A percentile compares a stretch with the other conserved stretches of the same genome.
Conservation (phyloP, 2,797 vertebrate genomes). For the Cyprinella venusta region DNA sequence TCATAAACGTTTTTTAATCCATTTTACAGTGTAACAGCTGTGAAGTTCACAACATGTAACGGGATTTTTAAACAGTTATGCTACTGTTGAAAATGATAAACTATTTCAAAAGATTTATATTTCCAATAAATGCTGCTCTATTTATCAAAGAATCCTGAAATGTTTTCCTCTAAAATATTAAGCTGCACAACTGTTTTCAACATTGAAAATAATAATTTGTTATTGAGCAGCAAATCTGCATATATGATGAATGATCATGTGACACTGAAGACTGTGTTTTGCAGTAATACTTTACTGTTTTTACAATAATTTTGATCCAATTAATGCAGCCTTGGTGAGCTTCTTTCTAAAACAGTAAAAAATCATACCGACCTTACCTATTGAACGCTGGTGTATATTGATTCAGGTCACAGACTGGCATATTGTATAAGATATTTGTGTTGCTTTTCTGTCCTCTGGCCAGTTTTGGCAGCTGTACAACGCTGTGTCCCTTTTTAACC, state of each 20-base stretch:
- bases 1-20: neutral
- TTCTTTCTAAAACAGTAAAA: neutral
- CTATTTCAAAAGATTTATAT: neutral
- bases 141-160: neutral
- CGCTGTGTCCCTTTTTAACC: constrained; percentile 87
- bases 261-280: neutral
- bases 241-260: neutral
- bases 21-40: neutral
- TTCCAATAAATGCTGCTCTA: neutral
- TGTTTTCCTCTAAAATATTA: neutral
- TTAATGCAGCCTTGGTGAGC: neutral
- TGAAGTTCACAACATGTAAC: neutral
- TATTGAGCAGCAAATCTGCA: neutral
- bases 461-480: constrained; percentile 99
- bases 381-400: neutral
- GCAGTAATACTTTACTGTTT: neutral
- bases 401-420: neutral
- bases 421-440: neutral
- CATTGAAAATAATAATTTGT: neutral
- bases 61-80: neutral
- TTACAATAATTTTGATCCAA: too few relatives aligned
- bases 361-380: neutral
- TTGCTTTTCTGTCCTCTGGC: constrained; percentile 43
- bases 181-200: neutral
- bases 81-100: neutral